phyloP scores from a whole-genome alignment of 1,140 invertebrate genomes.

The Drosophila lowei region DNA sequence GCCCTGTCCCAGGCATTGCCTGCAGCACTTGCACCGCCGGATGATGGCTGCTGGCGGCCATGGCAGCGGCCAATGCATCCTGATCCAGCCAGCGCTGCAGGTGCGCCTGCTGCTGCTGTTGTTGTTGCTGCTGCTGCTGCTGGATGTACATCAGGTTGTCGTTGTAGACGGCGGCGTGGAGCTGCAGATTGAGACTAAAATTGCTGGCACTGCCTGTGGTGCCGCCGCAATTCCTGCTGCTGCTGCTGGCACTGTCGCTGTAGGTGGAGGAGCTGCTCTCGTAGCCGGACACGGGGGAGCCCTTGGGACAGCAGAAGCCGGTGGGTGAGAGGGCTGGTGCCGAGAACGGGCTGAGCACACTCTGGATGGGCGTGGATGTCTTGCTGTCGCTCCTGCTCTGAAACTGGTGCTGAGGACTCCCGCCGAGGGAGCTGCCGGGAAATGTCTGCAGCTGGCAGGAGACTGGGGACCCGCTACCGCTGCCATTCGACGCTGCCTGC shows the following conservation, averaged over 20 bases:
- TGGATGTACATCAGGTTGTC: conserved; percentile 75
- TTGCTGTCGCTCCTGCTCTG: conserved; percentile 35
- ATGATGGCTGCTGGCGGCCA: conserved; percentile 7
- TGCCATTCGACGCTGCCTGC: conserved; percentile 1
- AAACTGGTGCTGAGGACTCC: conserved; percentile 67
- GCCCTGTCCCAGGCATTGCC: background rate
- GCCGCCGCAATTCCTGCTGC: conserved; percentile 33
- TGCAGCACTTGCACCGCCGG: too few relatives aligned
- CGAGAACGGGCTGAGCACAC: conserved; percentile 63
- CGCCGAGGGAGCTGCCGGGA: conserved; percentile 46
- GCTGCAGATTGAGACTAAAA: conserved; percentile 84
- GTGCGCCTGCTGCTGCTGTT: conserved; percentile 50
- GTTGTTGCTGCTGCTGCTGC: conserved; percentile 42
- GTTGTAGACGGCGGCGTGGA: conserved; percentile 84
- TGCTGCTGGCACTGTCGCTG: conserved; percentile 65
- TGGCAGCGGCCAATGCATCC: conserved; percentile 51
- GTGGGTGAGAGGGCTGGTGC: conserved; percentile 63
- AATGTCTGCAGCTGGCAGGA: conserved; percentile 48
- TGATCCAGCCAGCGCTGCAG: conserved; percentile 67
- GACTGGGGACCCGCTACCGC: background rate
- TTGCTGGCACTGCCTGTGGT: conserved; percentile 29
- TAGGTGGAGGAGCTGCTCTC: conserved; percentile 82
- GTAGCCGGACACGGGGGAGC: conserved; percentile 79
- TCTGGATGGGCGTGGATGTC: conserved; percentile 45
- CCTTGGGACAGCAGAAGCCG: conserved; percentile 75